These are phyloP conservation scores for Drosophila anceps DNA, from an alignment of 2,888 invertebrate genomes.

Conservation along the genomic window DNA sequence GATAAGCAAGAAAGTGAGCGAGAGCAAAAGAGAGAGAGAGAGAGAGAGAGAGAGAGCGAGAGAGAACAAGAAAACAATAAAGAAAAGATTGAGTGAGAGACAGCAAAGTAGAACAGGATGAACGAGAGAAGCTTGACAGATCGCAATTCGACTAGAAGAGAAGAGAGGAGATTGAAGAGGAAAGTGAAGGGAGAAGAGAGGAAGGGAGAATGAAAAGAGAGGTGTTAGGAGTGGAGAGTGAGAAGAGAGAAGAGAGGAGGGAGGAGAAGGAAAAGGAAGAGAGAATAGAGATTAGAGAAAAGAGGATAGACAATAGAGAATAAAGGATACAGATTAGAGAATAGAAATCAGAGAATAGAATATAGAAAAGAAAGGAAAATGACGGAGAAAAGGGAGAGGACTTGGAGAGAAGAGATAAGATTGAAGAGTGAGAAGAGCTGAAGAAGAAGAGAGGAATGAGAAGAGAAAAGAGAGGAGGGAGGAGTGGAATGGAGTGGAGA, in stretches of 20 bases:
- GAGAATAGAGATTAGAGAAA: background rate
- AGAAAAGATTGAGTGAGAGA: background rate
- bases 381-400: no score
- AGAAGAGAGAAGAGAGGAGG: background rate
- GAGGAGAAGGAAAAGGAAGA: background rate
- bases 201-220: background rate
- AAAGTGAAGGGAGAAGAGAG: background rate
- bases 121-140: no score
- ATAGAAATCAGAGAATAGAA: background rate
- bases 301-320: background rate
- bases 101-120: no score
- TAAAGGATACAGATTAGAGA: background rate
- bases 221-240: background rate
- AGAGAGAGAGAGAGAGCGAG: background rate
- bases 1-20: background rate
- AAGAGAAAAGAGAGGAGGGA: background rate
- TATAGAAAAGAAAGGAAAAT: background rate
- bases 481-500: no score
- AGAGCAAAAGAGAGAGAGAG: background rate
- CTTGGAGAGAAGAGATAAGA: background rate
- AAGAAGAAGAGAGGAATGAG: background rate
- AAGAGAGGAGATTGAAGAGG: background rate
- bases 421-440: background rate
- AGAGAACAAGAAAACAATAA: background rate
- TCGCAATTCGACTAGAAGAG: no score